Percentiles rank a stretch among this genome's conserved stretches.
These are phyloP conservation scores for Sarcophilus harrisii DNA, from an alignment of 2,797 vertebrate genomes.

Conservation along the genomic window DNA sequence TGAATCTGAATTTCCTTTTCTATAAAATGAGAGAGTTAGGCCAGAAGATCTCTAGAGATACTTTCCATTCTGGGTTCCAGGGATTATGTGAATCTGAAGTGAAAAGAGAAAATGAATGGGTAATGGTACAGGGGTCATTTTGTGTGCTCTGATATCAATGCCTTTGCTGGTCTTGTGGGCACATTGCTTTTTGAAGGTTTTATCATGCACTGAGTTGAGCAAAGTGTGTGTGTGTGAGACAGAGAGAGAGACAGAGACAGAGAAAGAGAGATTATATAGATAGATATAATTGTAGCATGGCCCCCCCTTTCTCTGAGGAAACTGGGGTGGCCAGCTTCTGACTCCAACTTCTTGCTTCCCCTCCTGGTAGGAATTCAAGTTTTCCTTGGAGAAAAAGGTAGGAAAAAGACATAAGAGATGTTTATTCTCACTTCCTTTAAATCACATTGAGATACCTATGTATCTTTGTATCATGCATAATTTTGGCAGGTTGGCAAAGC, in stretches of 20 bases:
- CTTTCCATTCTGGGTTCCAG: not conserved
- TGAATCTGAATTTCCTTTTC: not conserved
- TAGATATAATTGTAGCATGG: not conserved
- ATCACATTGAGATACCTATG: not conserved
- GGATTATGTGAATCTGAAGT: not conserved
- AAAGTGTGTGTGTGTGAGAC: not conserved
- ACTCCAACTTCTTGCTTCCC: not conserved
- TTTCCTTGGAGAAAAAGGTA: not conserved
- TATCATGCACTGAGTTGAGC: not conserved
- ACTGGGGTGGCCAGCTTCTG: not conserved
- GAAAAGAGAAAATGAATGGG: not conserved
- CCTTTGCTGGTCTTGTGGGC: not conserved
- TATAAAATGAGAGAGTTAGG: not conserved
- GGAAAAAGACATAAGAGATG: not conserved
- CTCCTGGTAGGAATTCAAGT: not conserved
- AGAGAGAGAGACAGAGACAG: no score
- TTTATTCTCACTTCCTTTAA: not conserved
- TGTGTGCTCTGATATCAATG: not conserved
- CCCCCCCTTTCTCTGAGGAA: not conserved
- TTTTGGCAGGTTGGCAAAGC: not conserved
- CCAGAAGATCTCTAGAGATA: not conserved
- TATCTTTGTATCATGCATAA: not conserved
- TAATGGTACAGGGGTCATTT: not conserved
- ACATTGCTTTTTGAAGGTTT: not conserved
- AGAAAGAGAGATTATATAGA: not conserved